Evolutionary conservation across 1,140 invertebrate genomes (phyloP).

Genomic region (Drosophila pseudoananassae): DNA sequence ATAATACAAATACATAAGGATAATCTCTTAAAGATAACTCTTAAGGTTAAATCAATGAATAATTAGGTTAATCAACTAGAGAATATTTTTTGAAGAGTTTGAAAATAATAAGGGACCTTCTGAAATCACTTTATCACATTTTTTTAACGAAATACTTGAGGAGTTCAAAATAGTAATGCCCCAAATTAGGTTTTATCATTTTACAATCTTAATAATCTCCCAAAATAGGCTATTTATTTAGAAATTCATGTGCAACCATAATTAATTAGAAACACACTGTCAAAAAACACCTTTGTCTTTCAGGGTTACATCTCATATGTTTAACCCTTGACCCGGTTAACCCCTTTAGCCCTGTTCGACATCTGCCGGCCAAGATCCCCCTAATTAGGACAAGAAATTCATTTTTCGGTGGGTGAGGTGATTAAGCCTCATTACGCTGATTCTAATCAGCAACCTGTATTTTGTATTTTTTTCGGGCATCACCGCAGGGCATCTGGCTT

Average conservation of each 20-base stretch:
- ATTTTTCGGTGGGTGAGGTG: conserved; percentile 37
- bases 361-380: conserved; percentile 8
- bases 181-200: no score
- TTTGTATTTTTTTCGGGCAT: neutral
- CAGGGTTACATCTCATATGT: neutral
- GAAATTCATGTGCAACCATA: neutral
- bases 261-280: neutral
- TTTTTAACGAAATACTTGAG: no score
- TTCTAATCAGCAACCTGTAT: conserved; percentile 34
- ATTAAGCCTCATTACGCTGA: conserved; percentile 39
- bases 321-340: conserved; percentile 15
- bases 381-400: conserved; percentile 18
- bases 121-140: no score
- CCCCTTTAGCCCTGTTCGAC: neutral
- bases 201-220: no score
- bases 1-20: no score
- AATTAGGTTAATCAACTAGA: no score
- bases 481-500: conserved; percentile 62
- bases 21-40: no score
- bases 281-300: neutral
- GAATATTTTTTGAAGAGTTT: no score
- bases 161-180: no score
- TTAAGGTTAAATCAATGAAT: no score
- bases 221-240: neutral
- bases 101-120: no score